A percentile compares a stretch with the other conserved stretches of the same genome.
phyloP scores from a whole-genome alignment of 2,797 vertebrate species.

The Danionella dracula region DNA sequence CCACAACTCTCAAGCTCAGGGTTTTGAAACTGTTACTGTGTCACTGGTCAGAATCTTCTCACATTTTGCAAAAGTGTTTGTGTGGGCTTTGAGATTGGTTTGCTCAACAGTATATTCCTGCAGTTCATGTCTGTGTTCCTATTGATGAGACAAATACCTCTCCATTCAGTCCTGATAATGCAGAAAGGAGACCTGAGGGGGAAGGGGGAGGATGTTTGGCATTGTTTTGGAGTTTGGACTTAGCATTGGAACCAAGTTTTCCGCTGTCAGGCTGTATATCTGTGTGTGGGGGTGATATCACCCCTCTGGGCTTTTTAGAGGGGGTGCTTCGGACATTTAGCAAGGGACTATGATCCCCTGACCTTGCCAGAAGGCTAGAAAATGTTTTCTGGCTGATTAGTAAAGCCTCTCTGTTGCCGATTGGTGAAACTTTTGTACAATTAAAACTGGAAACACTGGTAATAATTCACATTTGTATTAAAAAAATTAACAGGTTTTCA shows the following conservation, averaged over 20 bases:
- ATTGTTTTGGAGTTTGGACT: constrained; percentile 8
- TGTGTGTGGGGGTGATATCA: constrained; percentile 64
- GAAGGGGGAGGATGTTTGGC: background rate
- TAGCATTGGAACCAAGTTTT: constrained; percentile 17
- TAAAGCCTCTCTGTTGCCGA: constrained; percentile 56
- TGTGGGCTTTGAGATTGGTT: background rate
- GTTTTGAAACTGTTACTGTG: constrained; percentile 26
- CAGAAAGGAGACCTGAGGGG: constrained; percentile 4
- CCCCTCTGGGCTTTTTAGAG: constrained; percentile 64
- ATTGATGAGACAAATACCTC: background rate
- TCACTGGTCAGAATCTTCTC: constrained; percentile 34
- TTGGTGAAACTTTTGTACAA: constrained; percentile 41
- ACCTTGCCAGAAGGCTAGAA: constrained; percentile 81
- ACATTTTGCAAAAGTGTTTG: background rate
- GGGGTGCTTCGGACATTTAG: constrained; percentile 66
- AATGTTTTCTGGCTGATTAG: constrained; percentile 78
- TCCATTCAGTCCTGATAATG: background rate
- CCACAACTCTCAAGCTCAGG: constrained; percentile 3
- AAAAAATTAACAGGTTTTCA: background rate
- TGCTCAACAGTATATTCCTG: background rate
- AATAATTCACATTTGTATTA: background rate
- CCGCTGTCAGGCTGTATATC: constrained; percentile 50
- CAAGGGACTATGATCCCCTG: constrained; percentile 70
- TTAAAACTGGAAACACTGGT: background rate
- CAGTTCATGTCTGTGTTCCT: background rate